Base-by-base conservation (phyloP, 2,797 vertebrate species). In the Amphiprion clarkii region DNA sequence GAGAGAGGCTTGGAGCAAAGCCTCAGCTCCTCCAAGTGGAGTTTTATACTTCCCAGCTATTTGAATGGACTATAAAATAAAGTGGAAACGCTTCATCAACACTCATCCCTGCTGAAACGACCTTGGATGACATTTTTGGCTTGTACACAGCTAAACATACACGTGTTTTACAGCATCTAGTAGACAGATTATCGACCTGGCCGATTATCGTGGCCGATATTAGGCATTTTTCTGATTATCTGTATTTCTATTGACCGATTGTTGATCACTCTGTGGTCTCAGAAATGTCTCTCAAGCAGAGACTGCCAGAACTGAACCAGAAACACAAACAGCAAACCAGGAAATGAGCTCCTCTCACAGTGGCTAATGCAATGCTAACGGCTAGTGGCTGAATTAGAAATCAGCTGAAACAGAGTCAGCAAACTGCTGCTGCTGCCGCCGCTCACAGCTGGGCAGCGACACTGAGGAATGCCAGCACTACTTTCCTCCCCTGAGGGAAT, bases 31-130 rank as follows among this genome's bases (percentile, higher is more conserved):
- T 55, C 63, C 60, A 49, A 42, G 70, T 71, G 57, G 58, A 76
- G 54, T 81, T 67, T 66, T 53, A 53, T 64, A 44, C 51, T 71
- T 59, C 29, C 55, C 64, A 80, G 81, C 63, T 80, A 61, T 82
- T 78, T 68, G 73, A 83, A 61, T 65, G 71, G 54, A 61, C 69
- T n/a, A 46, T 71, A 71, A 79, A 83, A 65, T 57, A 69, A 83
- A 73, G 40, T 36, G 23, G 17, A 48, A 51, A 71, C 60, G 49
- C 56, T 81, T 55, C 46, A 76, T 83, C 75, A 79, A 19, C 67
- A 42, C 40, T 10, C 49, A 27, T 23, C 63, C 13, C 3, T 4
- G 59, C 68, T 63, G 39, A 51, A 67, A 76, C 1, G 6, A 81
- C 69, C 66, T 71, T 63, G 59, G 19, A 16, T 23, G 31, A 71